A percentile compares a stretch with the other conserved stretches of the same genome.
Evolutionary conservation across 2,113 vertebrate genomes (phyloP).

Genomic region (Centropus bengalensis): DNA sequence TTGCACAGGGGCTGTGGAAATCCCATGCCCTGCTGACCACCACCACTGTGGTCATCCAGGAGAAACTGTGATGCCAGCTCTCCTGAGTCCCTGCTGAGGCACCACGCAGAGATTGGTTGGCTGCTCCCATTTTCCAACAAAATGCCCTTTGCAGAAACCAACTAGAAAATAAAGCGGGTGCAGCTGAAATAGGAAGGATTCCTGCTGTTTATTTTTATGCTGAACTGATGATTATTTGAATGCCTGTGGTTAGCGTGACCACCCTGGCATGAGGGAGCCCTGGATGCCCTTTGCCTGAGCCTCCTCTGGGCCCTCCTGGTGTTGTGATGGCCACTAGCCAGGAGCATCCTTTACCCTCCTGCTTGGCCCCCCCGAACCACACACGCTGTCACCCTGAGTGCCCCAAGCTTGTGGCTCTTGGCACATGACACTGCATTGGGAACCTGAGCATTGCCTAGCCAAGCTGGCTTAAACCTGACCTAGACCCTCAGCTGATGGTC

Average conservation of each 20-base stretch:
- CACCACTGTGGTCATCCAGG: neutral
- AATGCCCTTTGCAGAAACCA: neutral
- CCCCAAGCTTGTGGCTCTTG: neutral
- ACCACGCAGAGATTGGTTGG: fast-evolving
- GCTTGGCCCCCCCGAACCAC: neutral
- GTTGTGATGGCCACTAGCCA: neutral
- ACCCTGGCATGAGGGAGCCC: neutral
- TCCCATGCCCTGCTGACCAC: neutral
- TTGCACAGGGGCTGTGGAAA: neutral
- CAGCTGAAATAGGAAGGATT: neutral
- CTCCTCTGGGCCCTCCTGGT: neutral
- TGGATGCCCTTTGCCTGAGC: neutral
- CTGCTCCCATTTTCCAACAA: neutral
- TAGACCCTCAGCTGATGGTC: neutral
- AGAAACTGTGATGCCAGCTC: fast-evolving
- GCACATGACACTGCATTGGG: fast-evolving
- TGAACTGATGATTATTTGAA: neutral
- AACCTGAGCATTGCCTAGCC: neutral
- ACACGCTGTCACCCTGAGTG: fast-evolving
- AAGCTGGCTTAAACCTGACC: neutral
- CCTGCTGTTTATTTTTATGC: neutral
- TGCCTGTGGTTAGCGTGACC: neutral
- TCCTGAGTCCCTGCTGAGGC: fast-evolving
- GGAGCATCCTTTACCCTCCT: neutral
- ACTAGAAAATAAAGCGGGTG: neutral